Base-by-base conservation (phyloP, 1,140 invertebrate species). In the Gonatopus flavifemur region DNA sequence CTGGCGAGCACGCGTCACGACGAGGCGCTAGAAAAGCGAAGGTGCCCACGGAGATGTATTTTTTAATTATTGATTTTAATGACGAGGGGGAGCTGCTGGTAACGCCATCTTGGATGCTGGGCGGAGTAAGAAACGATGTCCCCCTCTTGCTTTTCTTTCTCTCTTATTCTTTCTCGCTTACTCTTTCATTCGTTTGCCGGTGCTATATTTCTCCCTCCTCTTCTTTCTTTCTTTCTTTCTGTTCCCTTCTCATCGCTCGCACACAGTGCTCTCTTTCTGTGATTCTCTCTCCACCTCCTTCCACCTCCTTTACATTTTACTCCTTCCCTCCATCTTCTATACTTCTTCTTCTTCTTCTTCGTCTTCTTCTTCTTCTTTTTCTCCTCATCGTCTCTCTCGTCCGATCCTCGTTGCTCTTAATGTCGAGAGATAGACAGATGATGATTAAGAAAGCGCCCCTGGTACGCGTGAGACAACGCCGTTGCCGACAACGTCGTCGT, bases 41-140 rank as follows among this genome's bases (percentile, higher is more conserved):
- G 72, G 71, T 72, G 70, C 65, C 67, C 65, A 70, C 70, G 72
- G 71, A n/a, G n/a, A 77, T 78, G 74, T 78, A 78, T 78, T 78
- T 78, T 78, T 78, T 78, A 78, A 77, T 78, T 78, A 78, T 78
- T 78, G 76, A 78, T 78, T 78, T 78, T 78, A 78, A 77, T 77
- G 76, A 77, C 72, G 71, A 77, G 74, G 71, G n/a, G 70, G 70
- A 68, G 69, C 67, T 66, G 66, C 65, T 70, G 59, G 51, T 66
- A 74, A 76, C 74, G 76, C 74, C 74, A 78, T 77, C 76, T 78
- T 77, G 74, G 72, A 78, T 77, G 74, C 76, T 78, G 76, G 76
- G 76, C 76, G 74, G 74, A 76, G 76, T 77, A 78, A 76, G 69
- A 72, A 70, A 58, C 68, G 64, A 51, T 63, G 56, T 58, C 57